These are phyloP conservation scores for Abrostola triplasia DNA, from an alignment of 2,888 invertebrate genomes.

Conservation along the genomic window DNA sequence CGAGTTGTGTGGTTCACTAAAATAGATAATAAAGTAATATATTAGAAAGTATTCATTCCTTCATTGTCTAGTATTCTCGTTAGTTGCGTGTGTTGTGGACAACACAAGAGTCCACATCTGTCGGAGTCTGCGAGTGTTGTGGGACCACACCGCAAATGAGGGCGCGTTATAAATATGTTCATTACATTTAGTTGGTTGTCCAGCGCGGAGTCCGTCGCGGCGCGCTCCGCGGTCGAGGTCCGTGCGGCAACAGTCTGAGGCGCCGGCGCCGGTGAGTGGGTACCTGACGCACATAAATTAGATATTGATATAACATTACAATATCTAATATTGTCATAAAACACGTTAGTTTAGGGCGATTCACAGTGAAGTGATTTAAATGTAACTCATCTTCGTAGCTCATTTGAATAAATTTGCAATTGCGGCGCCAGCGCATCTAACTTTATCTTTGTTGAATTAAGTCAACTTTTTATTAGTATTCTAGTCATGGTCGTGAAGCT, in stretches of 20 bases:
- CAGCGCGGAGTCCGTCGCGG: not conserved
- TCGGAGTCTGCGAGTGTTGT: not conserved
- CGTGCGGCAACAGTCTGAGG: not conserved
- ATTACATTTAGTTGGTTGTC: slow-evolving; percentile 1
- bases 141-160: slow-evolving; percentile 1
- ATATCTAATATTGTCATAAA: too few relatives aligned
- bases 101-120: not conserved
- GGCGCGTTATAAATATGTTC: slow-evolving; percentile 20
- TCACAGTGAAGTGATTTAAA: too few relatives aligned
- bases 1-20: not conserved
- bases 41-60: too few relatives aligned
- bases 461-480: too few relatives aligned
- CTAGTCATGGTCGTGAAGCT: too few relatives aligned
- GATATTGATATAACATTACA: too few relatives aligned
- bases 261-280: not conserved
- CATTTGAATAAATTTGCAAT: too few relatives aligned
- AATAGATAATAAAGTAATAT: not conserved
- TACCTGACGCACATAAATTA: too few relatives aligned
- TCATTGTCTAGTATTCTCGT: not conserved
- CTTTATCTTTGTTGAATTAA: too few relatives aligned
- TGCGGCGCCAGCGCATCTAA: too few relatives aligned
- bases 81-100: not conserved
- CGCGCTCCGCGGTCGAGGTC: not conserved
- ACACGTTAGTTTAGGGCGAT: too few relatives aligned
- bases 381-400: too few relatives aligned